Base-by-base conservation (phyloP, 2,113 vertebrate species). In the Pelobates fuscus region DNA sequence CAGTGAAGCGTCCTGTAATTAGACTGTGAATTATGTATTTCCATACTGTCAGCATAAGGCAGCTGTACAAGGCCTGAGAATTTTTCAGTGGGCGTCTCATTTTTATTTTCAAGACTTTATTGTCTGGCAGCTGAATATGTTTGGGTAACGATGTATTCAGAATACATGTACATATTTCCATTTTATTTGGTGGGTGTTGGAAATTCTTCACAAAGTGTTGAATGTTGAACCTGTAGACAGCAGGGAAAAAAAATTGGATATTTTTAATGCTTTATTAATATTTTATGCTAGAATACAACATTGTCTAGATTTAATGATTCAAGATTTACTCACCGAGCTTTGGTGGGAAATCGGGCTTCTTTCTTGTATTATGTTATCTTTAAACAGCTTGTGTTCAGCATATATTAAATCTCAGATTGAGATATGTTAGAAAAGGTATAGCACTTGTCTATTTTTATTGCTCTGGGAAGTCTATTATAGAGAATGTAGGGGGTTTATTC, bases 1-100 rank as follows among this genome's bases (percentile, higher is more conserved):
- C 68, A 70, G 68, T 70, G 68, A 70, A 70, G 68, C 55, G 23
- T 70, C 55, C 55, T 70, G 68, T 70, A 70, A 70, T 70, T 70
- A 70, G 54, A 70, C 68, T 70, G 55, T 70, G 68, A 70, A 70
- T 70, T 70, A 70, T 70, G 54, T 60, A 70, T 70, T 70, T 70
- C 55, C 68, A 32, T 70, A 60, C 68, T 70, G 68, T 70, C 55
- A 70, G 68, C 68, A 70, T 70, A 70, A 60, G 68, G 32, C 68
- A 70, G 68, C 68, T 60, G 68, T 59, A 70, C 24, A 21, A 54
- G 21, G 57, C 55, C 68, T 44, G 55, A 59, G 15, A 70, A 59
- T 60, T 70, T n/a, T 70, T 15, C 54, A 60, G 68, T 70, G 55
- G 68, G 68, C 68, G 68, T 58, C 55, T 60, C 68, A 29, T 60